Evolutionary conservation across 1,140 invertebrate genomes (phyloP).

Genomic region (Diachasmimorpha longicaudata): DNA sequence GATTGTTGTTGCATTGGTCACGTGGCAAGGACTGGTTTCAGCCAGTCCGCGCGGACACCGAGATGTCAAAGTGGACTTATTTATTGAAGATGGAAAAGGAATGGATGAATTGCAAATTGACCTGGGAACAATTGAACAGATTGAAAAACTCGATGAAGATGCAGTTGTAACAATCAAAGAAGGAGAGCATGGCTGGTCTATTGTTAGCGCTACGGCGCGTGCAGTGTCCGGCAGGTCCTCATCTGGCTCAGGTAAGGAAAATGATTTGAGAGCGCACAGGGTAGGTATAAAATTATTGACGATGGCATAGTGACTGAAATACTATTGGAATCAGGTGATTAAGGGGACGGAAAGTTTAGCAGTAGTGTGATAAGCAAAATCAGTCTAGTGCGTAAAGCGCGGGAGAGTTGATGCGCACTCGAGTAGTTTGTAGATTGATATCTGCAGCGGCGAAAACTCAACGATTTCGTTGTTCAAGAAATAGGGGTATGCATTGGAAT

Average conservation of each 20-base stretch:
- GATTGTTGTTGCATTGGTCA: background rate
- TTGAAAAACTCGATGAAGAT: background rate
- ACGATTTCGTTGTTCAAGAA: too few relatives aligned
- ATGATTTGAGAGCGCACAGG: too few relatives aligned
- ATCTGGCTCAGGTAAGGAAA: background rate
- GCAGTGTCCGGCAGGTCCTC: background rate
- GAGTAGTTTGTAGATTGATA: too few relatives aligned
- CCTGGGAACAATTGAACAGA: background rate
- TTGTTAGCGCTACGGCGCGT: background rate
- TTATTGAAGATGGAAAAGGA: background rate
- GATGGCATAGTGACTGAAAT: too few relatives aligned
- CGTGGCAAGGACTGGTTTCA: background rate
- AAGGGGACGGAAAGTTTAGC: too few relatives aligned
- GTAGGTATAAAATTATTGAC: too few relatives aligned
- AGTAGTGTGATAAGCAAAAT: too few relatives aligned
- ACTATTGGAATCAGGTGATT: too few relatives aligned
- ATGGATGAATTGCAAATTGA: background rate
- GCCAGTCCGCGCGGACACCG: background rate
- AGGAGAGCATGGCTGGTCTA: background rate
- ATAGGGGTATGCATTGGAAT: too few relatives aligned
- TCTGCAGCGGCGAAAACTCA: too few relatives aligned
- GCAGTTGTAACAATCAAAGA: background rate
- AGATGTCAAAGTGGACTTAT: background rate
- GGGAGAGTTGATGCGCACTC: too few relatives aligned
- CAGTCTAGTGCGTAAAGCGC: too few relatives aligned